Conservation (phyloP, 2,113 vertebrate genomes). For the Anolis sagrei region DNA sequence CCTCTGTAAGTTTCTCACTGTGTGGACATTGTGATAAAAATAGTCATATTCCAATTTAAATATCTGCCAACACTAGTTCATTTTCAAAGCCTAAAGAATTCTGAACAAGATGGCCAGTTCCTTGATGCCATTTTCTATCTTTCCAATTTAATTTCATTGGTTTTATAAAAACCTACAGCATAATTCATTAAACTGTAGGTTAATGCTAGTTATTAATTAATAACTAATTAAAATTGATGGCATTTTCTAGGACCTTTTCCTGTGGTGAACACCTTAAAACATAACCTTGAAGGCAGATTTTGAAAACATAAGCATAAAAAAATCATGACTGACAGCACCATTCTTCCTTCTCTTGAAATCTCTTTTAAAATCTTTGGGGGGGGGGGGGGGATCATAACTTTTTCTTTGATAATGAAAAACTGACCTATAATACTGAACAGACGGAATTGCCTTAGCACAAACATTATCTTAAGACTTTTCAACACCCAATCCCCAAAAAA, state of each 20-base stretch:
- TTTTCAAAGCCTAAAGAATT: not conserved
- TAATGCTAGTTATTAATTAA: not conserved
- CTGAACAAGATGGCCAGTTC: not conserved
- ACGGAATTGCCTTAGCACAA: not conserved
- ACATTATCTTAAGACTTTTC: slow-evolving; percentile 33
- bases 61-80: not conserved
- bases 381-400: not conserved
- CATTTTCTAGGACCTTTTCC: slow-evolving; percentile 26
- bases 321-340: not conserved
- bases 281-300: not conserved
- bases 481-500: slow-evolving; percentile 44
- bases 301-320: not conserved
- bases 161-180: too few species aligned
- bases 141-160: too few species aligned
- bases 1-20: too few species aligned
- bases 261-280: slow-evolving; percentile 35
- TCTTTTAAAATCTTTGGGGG: slow-evolving; percentile 20
- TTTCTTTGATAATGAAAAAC: not conserved
- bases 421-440: slow-evolving; percentile 13
- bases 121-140: not conserved
- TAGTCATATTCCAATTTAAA: too few species aligned
- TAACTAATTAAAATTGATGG: not conserved
- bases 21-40: too few species aligned
- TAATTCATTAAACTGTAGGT: too few species aligned
- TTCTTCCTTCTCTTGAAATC: slow-evolving; percentile 17